phyloP scores from a whole-genome alignment of 2,113 vertebrate genomes.

The Amia ocellicauda region DNA sequence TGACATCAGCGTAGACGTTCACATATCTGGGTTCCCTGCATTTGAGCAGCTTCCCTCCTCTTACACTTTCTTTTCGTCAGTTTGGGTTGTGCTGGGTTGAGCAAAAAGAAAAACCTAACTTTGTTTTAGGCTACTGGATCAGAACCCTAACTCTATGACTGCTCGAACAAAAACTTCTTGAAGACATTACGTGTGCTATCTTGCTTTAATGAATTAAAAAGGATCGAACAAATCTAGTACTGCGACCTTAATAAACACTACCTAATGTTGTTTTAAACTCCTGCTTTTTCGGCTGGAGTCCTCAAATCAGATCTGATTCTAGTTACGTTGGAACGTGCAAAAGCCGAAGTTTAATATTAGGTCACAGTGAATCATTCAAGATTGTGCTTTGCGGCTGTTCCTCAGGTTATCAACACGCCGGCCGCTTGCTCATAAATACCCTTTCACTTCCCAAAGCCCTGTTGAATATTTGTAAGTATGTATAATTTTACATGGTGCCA shows the following conservation, averaged over 20 bases:
- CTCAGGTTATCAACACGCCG: constrained; percentile 37
- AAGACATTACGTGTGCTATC: too few species aligned
- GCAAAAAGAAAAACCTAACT: too few species aligned
- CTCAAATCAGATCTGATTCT: constrained; percentile 21
- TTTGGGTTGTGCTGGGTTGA: too few species aligned
- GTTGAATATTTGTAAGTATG: constrained; percentile 37
- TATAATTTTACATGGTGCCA: too few species aligned
- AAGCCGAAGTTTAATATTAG: constrained; percentile 22
- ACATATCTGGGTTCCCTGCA: not conserved
- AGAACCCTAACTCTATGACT: too few species aligned
- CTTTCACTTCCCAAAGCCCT: constrained; percentile 21
- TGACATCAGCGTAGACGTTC: not conserved
- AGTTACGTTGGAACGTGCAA: constrained; percentile 29
- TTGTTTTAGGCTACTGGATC: too few species aligned
- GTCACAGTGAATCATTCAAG: constrained; percentile 24
- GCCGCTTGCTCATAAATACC: constrained; percentile 30
- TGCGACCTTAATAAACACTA: constrained; percentile 40
- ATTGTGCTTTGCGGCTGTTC: constrained; percentile 1
- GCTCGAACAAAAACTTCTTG: too few species aligned
- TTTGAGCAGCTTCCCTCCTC: not conserved
- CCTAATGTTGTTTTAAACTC: constrained; percentile 21
- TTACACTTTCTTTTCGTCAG: not conserved
- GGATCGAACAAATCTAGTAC: constrained; percentile 20
- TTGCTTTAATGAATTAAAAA: constrained; percentile 34
- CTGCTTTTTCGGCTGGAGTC: constrained; percentile 16